phyloP scores from a whole-genome alignment of 2,113 vertebrate species.

The Petrocephalus microphthalmus region DNA sequence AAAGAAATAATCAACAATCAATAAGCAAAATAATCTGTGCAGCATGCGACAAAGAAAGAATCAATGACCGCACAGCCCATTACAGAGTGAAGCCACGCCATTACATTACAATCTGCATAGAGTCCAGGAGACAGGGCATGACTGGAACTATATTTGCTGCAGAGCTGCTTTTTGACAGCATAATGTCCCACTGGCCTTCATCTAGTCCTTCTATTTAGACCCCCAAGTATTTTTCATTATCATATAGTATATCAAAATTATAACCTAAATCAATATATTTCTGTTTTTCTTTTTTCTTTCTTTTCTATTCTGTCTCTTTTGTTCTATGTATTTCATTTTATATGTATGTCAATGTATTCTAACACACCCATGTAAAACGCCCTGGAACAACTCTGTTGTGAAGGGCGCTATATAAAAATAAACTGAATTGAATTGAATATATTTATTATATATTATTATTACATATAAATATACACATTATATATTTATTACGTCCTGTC shows the following conservation, averaged over 20 bases:
- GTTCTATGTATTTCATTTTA: no score
- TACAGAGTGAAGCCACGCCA: background rate
- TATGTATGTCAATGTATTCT: no score
- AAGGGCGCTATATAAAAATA: no score
- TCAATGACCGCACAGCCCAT: background rate
- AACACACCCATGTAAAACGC: no score
- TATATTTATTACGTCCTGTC: background rate
- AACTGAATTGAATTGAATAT: no score
- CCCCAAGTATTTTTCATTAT: background rate
- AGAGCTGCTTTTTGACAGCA: background rate
- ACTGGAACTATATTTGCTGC: background rate
- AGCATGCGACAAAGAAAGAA: background rate
- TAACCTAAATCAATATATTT: background rate
- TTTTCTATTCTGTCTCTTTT: no score
- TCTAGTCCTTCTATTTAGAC: background rate
- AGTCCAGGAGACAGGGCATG: background rate
- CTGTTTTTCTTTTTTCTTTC: no score
- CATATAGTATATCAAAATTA: background rate
- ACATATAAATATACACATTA: no score
- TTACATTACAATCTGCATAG: background rate
- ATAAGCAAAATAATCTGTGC: background rate
- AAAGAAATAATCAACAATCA: no score
- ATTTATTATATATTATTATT: no score
- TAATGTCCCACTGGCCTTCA: background rate
- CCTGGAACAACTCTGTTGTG: no score